Evolutionary conservation across 2,113 vertebrate species (phyloP), one percentile per base, ranked within the genome.

Genomic region (Ivindomyrus marchei): DNA sequence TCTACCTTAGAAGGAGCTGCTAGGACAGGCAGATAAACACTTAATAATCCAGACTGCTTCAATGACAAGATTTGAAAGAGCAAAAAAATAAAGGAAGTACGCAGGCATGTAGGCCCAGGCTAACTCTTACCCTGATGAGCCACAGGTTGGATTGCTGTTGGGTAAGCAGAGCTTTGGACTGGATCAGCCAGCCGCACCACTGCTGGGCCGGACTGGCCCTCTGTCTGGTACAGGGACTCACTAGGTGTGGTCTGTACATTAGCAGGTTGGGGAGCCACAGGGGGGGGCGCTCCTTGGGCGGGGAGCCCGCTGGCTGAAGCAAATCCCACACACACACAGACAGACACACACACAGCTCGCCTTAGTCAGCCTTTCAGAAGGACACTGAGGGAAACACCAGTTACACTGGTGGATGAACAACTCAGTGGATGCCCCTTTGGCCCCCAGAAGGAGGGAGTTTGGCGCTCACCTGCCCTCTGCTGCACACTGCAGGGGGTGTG

Each of bases 111-210:
- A 36, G 36, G 36, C 36, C 36, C 36, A 36, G 36, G 36, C 36
- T 36, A 36, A 36, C 24, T 47, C 77, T 77, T 92, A 97, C 96
- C 95, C 96, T 92, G 94, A 50, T 94, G 94, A 4, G 88, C 91
- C 0, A 83, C 52, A 90, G 90, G 45, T 85, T 93, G 90, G n/a
- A 90, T 3, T 0, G 89, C 39, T 0, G 94, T 88, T 0, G 94
- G 91, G 0, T 95, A 93, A 90, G 95, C 94, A 7, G 94, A 90
- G 50, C 93, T 94, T 56, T 94, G 96, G 90, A 93, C 89, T 0
- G 94, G 95, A 92, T 92, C 92, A 90, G 95, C 94, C 15, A 96
- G 94, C 92, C 93, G 96, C 91, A 94, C 90, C 1, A 95, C 96
- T 96, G 93, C 96, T 95, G 92, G 93, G 92, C 39, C 46, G 10